phyloP scores from a whole-genome alignment of 2,113 vertebrate genomes.

The Papio anubis region DNA sequence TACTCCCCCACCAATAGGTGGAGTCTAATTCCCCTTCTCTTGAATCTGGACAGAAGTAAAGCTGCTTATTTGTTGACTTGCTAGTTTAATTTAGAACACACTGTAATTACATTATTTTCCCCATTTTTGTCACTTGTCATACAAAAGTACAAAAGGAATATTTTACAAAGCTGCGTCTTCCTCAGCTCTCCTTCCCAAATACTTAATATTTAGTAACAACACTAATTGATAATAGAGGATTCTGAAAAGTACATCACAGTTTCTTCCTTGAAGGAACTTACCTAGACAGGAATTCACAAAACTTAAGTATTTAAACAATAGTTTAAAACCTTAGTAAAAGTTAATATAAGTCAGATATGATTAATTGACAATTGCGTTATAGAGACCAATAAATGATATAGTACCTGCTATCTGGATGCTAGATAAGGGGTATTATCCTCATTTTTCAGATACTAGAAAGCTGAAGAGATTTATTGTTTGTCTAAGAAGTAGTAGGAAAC shows the following conservation, averaged over 20 bases:
- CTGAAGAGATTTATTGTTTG: constrained; percentile 17
- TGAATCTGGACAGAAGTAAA: not conserved
- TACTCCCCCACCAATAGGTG: not conserved
- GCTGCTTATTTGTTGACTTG: not conserved
- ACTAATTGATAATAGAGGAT: not conserved
- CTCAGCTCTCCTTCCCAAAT: not conserved
- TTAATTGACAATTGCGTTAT: not conserved
- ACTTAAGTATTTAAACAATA: constrained; percentile 1
- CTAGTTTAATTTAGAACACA: not conserved
- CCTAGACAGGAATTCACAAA: not conserved
- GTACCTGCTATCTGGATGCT: not conserved
- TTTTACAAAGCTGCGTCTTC: not conserved
- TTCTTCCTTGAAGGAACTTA: not conserved
- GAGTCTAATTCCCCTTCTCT: not conserved
- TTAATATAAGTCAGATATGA: not conserved
- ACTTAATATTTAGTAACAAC: not conserved
- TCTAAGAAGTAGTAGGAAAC: not conserved
- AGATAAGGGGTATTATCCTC: not conserved
- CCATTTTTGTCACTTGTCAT: not conserved
- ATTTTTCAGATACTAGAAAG: not conserved
- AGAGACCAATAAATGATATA: not conserved
- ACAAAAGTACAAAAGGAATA: not conserved
- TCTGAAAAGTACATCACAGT: not conserved
- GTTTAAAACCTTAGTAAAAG: constrained; percentile 13
- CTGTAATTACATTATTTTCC: not conserved